These are phyloP conservation scores for Neelides folsomi DNA, from an alignment of 2,888 invertebrate species.

Conservation along the genomic window DNA sequence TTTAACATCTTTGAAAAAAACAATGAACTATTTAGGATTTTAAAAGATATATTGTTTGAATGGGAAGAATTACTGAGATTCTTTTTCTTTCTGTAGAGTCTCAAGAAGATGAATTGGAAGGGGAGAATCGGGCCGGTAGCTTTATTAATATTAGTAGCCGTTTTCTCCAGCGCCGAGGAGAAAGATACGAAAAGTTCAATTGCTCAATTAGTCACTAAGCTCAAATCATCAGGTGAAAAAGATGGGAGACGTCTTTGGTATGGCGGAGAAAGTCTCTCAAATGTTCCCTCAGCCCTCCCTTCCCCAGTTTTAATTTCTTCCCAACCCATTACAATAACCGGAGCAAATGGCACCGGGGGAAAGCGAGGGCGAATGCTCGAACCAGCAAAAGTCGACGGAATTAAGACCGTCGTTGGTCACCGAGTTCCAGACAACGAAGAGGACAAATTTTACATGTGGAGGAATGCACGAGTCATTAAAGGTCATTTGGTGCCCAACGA, in stretches of 20 bases:
- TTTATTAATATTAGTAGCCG: no score
- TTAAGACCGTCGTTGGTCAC: constrained; percentile 66
- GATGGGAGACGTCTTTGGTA: not conserved
- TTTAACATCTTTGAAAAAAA: no score
- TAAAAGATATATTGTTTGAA: no score
- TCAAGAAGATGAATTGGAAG: no score
- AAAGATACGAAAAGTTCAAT: not conserved
- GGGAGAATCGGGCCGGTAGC: no score
- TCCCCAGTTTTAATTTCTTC: constrained; percentile 22
- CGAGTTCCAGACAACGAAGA: constrained; percentile 72
- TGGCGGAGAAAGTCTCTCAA: not conserved
- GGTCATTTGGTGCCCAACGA: constrained; percentile 64
- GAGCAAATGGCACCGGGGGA: constrained; percentile 14
- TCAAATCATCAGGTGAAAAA: not conserved
- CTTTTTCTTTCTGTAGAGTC: no score
- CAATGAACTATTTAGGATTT: no score
- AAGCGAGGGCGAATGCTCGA: constrained; percentile 16
- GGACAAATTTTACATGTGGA: constrained; percentile 64
- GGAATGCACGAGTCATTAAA: constrained; percentile 76
- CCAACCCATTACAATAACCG: constrained; percentile 21
- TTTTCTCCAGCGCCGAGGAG: not conserved
- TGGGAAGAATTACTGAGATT: no score
- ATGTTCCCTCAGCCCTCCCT: not conserved
- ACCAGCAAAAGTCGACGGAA: constrained; percentile 40
- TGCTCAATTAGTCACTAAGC: constrained; percentile 1